Evolutionary conservation across 2,888 invertebrate genomes (phyloP).

Genomic region (Ormyrus nitidulus): DNA sequence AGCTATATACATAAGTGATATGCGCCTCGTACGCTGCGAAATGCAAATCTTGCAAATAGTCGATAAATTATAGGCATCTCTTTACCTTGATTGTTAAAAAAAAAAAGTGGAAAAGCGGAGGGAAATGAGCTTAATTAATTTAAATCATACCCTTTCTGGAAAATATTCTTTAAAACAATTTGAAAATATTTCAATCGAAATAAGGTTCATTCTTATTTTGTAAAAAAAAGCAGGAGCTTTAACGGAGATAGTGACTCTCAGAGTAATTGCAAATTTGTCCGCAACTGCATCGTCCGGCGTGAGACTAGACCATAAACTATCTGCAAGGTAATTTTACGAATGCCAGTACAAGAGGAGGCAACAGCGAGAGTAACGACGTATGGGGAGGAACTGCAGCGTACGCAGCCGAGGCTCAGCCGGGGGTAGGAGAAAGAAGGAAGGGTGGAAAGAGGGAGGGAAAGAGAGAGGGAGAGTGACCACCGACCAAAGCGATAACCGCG

Average conservation of each 20-base stretch:
- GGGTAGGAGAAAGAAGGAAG: constrained; percentile 5
- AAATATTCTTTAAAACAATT: too few relatives aligned
- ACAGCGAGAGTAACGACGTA: not conserved
- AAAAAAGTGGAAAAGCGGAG: too few relatives aligned
- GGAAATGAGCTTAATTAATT: too few relatives aligned
- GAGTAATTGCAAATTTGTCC: constrained; percentile 28
- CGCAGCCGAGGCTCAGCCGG: not conserved
- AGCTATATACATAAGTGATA: constrained; percentile 28
- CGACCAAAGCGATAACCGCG: constrained; percentile 57
- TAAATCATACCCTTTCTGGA: too few relatives aligned
- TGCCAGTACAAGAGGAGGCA: constrained; percentile 32
- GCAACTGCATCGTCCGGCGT: constrained; percentile 5
- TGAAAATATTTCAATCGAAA: too few relatives aligned
- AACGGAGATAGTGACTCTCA: constrained; percentile 12
- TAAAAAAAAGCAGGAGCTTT: not conserved
- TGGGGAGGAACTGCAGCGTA: too few relatives aligned
- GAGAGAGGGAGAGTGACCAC: constrained; percentile 32
- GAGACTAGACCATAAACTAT: constrained; percentile 22
- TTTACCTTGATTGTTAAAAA: not conserved
- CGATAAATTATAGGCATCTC: constrained; percentile 10
- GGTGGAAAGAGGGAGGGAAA: constrained; percentile 13
- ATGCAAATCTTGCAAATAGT: constrained; percentile 26
- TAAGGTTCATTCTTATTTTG: too few relatives aligned
- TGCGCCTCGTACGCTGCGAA: not conserved
- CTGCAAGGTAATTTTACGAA: constrained; percentile 37